Evolutionary conservation across 2,113 vertebrate genomes (phyloP).

Genomic region (Lampris megalopsis): DNA sequence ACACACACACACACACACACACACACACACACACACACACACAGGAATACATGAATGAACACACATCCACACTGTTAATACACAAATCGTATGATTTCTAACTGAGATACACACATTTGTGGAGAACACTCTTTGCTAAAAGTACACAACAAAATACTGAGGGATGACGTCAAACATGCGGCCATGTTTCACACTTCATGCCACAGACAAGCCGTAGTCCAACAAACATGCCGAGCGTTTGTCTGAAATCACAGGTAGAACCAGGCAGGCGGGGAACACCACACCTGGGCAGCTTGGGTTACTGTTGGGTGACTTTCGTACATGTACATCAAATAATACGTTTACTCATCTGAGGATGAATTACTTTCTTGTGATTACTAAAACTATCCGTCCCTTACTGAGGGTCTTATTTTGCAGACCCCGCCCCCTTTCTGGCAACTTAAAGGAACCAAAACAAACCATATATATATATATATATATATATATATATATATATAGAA

Average conservation of each 20-base stretch:
- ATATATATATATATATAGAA: too few relatives aligned
- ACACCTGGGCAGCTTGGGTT: not conserved
- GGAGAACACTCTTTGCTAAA: not conserved
- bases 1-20: not conserved
- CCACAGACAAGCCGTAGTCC: not conserved
- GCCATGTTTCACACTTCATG: not conserved
- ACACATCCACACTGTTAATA: constrained; percentile 12
- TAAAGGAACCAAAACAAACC: too few relatives aligned
- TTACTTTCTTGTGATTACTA: too few relatives aligned
- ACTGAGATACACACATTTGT: not conserved
- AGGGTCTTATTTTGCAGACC: too few relatives aligned
- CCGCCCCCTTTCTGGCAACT: too few relatives aligned
- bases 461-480: too few relatives aligned
- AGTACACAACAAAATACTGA: not conserved
- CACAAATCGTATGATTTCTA: not conserved
- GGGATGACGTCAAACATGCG: not conserved
- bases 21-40: not conserved
- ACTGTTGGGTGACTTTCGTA: too few relatives aligned
- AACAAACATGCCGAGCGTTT: not conserved
- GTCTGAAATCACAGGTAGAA: not conserved
- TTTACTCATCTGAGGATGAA: too few relatives aligned
- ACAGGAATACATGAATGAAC: not conserved
- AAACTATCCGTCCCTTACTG: too few relatives aligned
- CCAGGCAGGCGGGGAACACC: not conserved
- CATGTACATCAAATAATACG: too few relatives aligned